Evolutionary conservation across 2,888 invertebrate genomes (phyloP), one percentile per base, ranked within the genome.

Genomic region (Iphiclides podalirius): DNA sequence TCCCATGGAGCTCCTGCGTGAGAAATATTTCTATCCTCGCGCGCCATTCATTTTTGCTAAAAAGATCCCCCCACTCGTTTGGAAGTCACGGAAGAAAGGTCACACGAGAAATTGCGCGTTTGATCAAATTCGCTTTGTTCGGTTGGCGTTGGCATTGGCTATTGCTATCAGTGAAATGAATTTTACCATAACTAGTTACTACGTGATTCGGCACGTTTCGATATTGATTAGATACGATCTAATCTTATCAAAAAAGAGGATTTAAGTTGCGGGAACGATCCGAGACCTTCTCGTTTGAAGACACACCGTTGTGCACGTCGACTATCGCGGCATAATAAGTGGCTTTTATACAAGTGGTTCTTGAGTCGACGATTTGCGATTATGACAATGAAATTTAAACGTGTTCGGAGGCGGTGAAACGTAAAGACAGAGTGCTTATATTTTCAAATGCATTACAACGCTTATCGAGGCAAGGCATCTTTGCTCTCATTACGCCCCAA

Each of bases 11-110:
- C 56, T 59, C 58, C 45, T 61, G 67, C 85, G 86, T 86, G 87
- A 77, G 87, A 86, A 86, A 81, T 78, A 83, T 83, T 76, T 79
- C 79, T 82, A 81, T 82, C 80, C 79, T 59, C 64, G 56, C 59
- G 63, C 63, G 68, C 70, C 72, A 79, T 81, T 79, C 76, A 78
- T 77, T 79, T 80, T 78, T 72, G 76, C 73, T 72, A 75, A 80
- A n/a, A n/a, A n/a, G n/a, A n/a, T n/a, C n/a, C 70, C 58, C 57
- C 60, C 59, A 57, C 63, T 64, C 66, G 67, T 75, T 80, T 70
- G 72, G 73, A 76, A 79, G 73, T 74, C 60, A 55, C 57, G 54
- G 53, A 64, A 67, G 64, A 71, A 77, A 80, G 80, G 79, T 85
- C 83, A 83, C 83, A 82, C 78, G 84, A 81, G 82, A 84, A 79